Conservation (phyloP, 2,113 vertebrate species). For the Danio rerio region GRCz12tu NC_133184.1:25349501-25350000, state of each 20-base stretch:
- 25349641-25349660: too few species aligned
- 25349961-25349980: conserved; percentile 32
- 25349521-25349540: too few species aligned
- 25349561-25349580: too few species aligned
- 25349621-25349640: too few species aligned
- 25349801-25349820: neutral
- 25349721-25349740: neutral
- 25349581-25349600: too few species aligned
- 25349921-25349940: neutral
- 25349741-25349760: neutral
- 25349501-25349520: too few species aligned
- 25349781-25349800: neutral
- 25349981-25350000: conserved; percentile 51
- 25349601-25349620: too few species aligned
- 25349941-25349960: conserved; percentile 6
- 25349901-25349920: conserved; percentile 22
- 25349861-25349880: neutral
- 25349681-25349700: too few species aligned
- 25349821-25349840: conserved; percentile 9
- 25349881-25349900: neutral
- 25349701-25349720: too few species aligned
- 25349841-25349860: conserved; percentile 1
- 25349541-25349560: too few species aligned
- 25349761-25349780: neutral
- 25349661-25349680: too few species aligned